These are phyloP conservation scores for Hanleya hanleyi DNA, from an alignment of 2,888 invertebrate genomes.

Conservation along the genomic window DNA sequence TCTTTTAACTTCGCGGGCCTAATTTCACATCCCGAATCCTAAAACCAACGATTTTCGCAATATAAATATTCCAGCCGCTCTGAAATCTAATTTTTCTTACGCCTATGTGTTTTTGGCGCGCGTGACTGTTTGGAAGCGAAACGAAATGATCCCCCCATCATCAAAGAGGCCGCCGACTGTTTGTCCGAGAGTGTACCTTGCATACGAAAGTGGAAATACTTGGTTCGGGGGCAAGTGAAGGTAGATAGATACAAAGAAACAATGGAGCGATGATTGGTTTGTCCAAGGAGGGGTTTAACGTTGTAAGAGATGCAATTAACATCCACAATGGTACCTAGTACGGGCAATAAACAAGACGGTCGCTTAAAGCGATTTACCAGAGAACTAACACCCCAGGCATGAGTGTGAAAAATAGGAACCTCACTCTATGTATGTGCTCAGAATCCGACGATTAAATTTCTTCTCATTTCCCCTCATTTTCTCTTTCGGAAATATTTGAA, in stretches of 20 bases:
- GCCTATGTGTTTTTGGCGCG: constrained; percentile 11
- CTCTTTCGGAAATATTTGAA: too few species aligned
- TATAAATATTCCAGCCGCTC: neutral
- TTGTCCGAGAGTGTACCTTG: neutral
- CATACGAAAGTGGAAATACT: neutral
- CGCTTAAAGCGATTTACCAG: neutral
- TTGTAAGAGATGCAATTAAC: neutral
- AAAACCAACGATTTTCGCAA: constrained; percentile 7
- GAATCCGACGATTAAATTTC: too few species aligned
- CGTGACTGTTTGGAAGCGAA: neutral
- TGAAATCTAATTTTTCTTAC: constrained; percentile 10
- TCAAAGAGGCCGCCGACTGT: neutral
- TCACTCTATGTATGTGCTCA: neutral
- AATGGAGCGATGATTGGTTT: neutral
- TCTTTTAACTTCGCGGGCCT: constrained; percentile 4
- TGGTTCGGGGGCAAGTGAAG: neutral
- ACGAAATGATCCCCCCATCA: neutral
- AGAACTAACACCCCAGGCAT: neutral
- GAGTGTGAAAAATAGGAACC: neutral
- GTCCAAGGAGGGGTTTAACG: constrained; percentile 4
- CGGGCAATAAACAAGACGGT: neutral
- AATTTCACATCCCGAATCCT: constrained; percentile 7
- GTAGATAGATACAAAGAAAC: neutral
- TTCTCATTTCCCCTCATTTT: too few species aligned
- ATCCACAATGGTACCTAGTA: constrained; percentile 2